phyloP scores from a whole-genome alignment of 2,113 vertebrate genomes.

The rabbit (Oryctolagus cuniculus) region mOryCun1.1 NC_091436.1:73856001-73856500 shows the following conservation, averaged over 20 bases:
- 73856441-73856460: neutral
- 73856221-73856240: conserved; percentile 89
- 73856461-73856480: conserved; percentile 10
- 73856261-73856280: conserved; percentile 85
- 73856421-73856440: conserved; percentile 43
- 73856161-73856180: conserved; percentile 89
- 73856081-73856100: conserved; percentile 91
- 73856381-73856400: conserved; percentile 10
- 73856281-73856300: conserved; percentile 87
- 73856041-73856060: conserved; percentile 88
- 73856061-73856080: conserved; percentile 90
- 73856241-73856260: conserved; percentile 90
- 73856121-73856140: conserved; percentile 93
- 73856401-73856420: neutral
- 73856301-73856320: conserved; percentile 83
- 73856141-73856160: conserved; percentile 92
- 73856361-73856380: neutral
- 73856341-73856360: conserved; percentile 61
- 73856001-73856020: conserved; percentile 80
- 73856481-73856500: conserved; percentile 7
- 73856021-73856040: conserved; percentile 87
- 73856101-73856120: conserved; percentile 91
- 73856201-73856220: conserved; percentile 89
- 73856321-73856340: conserved; percentile 76
- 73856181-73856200: conserved; percentile 92